Base-by-base conservation (phyloP, 2,888 invertebrate genomes). In the Macrophya alboannulata region DNA sequence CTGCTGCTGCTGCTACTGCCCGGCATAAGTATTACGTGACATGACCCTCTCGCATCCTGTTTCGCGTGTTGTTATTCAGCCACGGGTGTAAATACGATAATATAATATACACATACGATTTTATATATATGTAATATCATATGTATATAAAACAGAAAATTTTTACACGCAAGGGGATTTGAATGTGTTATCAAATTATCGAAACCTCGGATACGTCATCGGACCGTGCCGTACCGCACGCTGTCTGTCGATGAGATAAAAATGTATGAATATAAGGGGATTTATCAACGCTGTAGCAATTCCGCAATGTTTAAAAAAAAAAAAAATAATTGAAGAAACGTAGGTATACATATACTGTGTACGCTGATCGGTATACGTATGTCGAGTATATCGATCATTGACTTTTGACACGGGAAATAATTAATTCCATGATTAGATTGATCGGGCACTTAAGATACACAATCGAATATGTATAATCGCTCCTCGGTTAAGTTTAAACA, bases 21-120 rank as follows among this genome's bases (percentile, higher is more conserved):
- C 55, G 55, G 62, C 43, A 45, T n/a, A 51, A 71, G 83, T 83
- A 83, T 83, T 83, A 83, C 83, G 83, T 83, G 83, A 83, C 83
- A 83, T 83, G 48, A 55, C 81, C 81, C 37, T 59, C 71, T 45
- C 83, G 83, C 68, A 71, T 71, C 83, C 83, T 71, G 82, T 65
- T 65, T 65, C 31, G 40, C 62, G 40, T 68, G 31, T 51, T 68
- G n/a, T 25, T n/a, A 31, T 37, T 62, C 31, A 15, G 68, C 25
- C 62, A 25, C 25, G 45, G 76, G 25, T 48, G 71, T 43, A 40
- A 76, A 48, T n/a, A 40, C 76, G 76, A 76, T 76, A 25, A 76
- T 76, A 71, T 51, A 25, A 68, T 68, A 68, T 8, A 10, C 31
- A 31, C 31, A 31, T 31, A 31, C 3, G 31, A 31, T 31, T 31